phyloP scores from a whole-genome alignment of 1,140 invertebrate genomes.

The Aporrectodea caliginosa region DNA sequence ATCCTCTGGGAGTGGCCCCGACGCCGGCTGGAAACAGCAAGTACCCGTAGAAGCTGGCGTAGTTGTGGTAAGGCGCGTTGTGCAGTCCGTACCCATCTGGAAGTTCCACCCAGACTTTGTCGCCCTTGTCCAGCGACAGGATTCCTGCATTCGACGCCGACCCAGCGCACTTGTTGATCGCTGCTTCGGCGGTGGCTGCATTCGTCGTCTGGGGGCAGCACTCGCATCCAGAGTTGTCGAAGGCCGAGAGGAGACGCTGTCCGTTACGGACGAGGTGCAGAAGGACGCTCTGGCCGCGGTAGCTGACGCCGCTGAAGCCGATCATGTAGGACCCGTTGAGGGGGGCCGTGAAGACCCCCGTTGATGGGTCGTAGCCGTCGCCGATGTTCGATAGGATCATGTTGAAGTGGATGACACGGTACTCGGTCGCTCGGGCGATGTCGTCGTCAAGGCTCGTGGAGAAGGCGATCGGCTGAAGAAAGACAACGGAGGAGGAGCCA shows the following conservation, averaged over 20 bases:
- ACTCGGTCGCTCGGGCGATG: constrained; percentile 12
- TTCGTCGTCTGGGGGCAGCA: constrained; percentile 12
- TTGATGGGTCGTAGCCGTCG: constrained; percentile 32
- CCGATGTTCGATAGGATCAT: constrained; percentile 38
- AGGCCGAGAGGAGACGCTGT: constrained; percentile 30
- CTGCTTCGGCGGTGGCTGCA: background rate
- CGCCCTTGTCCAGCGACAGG: constrained; percentile 22
- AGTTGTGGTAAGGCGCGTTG: constrained; percentile 34
- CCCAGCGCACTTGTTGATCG: constrained; percentile 23
- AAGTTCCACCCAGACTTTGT: constrained; percentile 32
- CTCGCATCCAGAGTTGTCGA: constrained; percentile 30
- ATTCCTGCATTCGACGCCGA: constrained; percentile 29
- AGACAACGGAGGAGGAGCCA: background rate
- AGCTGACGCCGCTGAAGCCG: constrained; percentile 33
- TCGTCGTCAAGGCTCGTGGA: constrained; percentile 28
- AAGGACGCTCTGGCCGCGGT: constrained; percentile 28
- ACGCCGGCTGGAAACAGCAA: constrained; percentile 7
- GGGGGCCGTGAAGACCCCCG: constrained; percentile 38
- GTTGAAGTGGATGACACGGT: constrained; percentile 32
- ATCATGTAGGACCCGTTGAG: constrained; percentile 37
- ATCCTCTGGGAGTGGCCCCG: background rate
- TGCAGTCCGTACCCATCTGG: constrained; percentile 28
- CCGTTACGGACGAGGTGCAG: constrained; percentile 31
- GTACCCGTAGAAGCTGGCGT: constrained; percentile 32
- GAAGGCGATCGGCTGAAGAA: constrained; percentile 20